These are phyloP conservation scores for Enteromius argenteus DNA, from an alignment of 2,797 vertebrate species.

Conservation along the genomic window DNA sequence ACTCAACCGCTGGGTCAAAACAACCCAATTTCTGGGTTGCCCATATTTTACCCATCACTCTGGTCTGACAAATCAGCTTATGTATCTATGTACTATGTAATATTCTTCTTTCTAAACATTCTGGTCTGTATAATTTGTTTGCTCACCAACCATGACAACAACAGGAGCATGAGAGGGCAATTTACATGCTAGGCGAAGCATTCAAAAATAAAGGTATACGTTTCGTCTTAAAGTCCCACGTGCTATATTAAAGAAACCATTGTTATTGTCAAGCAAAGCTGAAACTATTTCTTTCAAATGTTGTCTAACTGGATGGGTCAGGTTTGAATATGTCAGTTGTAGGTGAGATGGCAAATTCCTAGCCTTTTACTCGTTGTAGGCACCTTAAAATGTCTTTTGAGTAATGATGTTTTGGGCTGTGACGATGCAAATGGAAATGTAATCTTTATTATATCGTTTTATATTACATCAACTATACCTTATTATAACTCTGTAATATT, in stretches of 20 bases:
- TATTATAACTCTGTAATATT: not conserved
- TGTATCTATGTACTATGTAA: not conserved
- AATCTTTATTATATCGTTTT: not conserved
- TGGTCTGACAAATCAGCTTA: not conserved
- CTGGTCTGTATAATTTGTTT: slow-evolving; percentile 1
- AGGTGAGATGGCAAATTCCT: not conserved
- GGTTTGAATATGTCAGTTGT: not conserved
- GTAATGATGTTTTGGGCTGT: not conserved
- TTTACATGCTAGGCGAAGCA: not conserved
- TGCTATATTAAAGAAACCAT: not conserved
- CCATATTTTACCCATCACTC: not conserved
- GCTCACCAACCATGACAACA: not conserved
- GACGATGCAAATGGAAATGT: not conserved
- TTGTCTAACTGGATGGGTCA: slow-evolving; percentile 5
- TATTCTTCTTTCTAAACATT: not conserved
- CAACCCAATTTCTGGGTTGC: too few relatives aligned
- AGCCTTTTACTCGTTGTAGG: not conserved
- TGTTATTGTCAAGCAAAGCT: not conserved
- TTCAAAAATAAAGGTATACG: not conserved
- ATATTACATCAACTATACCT: too few relatives aligned
- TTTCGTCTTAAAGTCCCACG: not conserved
- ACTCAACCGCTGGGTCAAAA: too few relatives aligned
- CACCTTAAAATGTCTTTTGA: too few relatives aligned
- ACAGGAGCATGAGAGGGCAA: not conserved
- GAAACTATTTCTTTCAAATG: not conserved